Evolutionary conservation across 2,888 invertebrate genomes (phyloP).

Genomic region (Caenorhabditis sinica): DNA sequence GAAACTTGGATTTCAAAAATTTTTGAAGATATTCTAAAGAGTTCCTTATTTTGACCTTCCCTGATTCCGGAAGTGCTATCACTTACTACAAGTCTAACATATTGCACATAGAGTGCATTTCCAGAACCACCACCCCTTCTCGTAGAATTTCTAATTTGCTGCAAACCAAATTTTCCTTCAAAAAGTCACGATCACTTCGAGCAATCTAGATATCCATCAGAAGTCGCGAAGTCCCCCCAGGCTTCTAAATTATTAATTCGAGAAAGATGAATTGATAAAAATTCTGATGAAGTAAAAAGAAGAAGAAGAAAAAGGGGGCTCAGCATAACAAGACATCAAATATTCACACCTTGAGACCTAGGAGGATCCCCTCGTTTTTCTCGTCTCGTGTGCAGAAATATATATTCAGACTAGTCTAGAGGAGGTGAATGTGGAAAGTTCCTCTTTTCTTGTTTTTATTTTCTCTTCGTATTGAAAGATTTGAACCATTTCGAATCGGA

Average conservation of each 20-base stretch:
- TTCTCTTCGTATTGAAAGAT: not conserved
- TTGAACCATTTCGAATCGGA: slow-evolving; percentile 48
- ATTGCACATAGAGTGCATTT: no score
- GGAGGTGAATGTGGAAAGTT: not conserved
- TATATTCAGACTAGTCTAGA: not conserved
- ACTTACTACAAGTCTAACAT: no score
- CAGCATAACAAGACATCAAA: slow-evolving; percentile 32
- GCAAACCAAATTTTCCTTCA: slow-evolving; percentile 23
- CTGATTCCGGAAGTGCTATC: no score
- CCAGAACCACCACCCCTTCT: not conserved
- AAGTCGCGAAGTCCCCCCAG: not conserved
- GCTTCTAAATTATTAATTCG: slow-evolving; percentile 22
- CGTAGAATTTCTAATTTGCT: slow-evolving; percentile 26
- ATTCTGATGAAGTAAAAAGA: slow-evolving; percentile 1
- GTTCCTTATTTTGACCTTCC: no score
- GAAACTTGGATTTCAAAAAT: no score
- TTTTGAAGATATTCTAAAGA: no score
- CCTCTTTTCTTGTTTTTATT: not conserved
- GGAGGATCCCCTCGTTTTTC: slow-evolving; percentile 2
- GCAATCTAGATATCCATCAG: slow-evolving; percentile 8
- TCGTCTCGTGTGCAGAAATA: not conserved
- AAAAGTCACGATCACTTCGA: slow-evolving; percentile 28
- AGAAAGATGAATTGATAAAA: slow-evolving; percentile 35
- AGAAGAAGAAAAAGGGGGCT: not conserved
- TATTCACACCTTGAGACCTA: slow-evolving; percentile 8